Conservation (phyloP, 2,888 invertebrate species). For the Labia minor region DNA sequence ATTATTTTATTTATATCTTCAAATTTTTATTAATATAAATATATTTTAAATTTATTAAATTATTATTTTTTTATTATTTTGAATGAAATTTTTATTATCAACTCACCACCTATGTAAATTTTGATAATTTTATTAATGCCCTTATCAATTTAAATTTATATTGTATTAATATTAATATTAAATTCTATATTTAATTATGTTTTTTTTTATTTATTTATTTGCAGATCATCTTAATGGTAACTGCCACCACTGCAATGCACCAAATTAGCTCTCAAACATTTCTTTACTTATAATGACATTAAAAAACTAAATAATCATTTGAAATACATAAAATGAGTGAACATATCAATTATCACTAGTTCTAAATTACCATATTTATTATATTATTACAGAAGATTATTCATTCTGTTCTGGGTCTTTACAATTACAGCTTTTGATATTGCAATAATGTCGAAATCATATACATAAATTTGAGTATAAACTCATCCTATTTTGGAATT, state of each 20-base stretch:
- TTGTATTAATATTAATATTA: not conserved
- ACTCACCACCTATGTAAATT: too few species aligned
- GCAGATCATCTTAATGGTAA: not conserved
- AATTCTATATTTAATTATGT: not conserved
- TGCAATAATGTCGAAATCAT: slow-evolving; percentile 5
- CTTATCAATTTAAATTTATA: not conserved
- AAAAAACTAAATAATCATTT: not conserved
- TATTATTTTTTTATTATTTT: not conserved
- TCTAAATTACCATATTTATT: not conserved
- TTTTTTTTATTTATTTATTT: not conserved
- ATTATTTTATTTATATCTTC: not conserved
- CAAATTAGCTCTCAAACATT: not conserved
- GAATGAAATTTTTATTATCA: not conserved
- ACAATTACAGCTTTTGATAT: not conserved
- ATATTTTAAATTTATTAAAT: not conserved
- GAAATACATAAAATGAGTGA: not conserved
- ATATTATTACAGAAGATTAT: not conserved
- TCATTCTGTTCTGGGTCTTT: not conserved
- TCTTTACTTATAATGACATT: not conserved
- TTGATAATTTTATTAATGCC: not conserved
- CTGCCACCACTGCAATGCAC: not conserved
- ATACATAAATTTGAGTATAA: not conserved
- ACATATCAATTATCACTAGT: not conserved
- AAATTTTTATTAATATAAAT: not conserved
- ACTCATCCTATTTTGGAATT: not conserved